A percentile compares a stretch with the other conserved stretches of the same genome.
Conservation (phyloP, 1,140 invertebrate genomes). For the Lordiphosa collinella region DNA sequence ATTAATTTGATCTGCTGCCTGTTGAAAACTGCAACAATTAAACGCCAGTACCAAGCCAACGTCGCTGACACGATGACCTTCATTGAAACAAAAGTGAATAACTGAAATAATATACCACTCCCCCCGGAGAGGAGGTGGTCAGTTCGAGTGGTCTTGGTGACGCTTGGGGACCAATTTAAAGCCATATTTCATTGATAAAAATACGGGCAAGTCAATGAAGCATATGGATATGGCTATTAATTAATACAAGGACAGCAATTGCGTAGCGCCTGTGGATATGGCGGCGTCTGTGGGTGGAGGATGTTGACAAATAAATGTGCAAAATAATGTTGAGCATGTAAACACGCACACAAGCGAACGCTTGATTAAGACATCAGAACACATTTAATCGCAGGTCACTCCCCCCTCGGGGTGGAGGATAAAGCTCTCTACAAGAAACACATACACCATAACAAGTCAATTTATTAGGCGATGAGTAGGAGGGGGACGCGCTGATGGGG, state of each 20-base stretch:
- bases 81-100: conserved; percentile 41
- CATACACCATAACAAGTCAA: conserved; percentile 34
- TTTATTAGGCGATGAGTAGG: conserved; percentile 48
- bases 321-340: neutral
- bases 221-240: conserved; percentile 28
- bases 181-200: conserved; percentile 71
- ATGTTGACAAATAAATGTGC: conserved; percentile 18
- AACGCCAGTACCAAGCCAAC: conserved; percentile 32
- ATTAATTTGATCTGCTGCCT: conserved; percentile 69
- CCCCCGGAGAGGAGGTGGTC: neutral
- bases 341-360: conserved; percentile 22
- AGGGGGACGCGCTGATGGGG: neutral
- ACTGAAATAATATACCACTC: conserved; percentile 40
- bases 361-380: conserved; percentile 55
- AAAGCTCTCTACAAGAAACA: conserved; percentile 7
- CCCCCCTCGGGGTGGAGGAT: neutral
- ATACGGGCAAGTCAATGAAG: conserved; percentile 29
- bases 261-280: neutral
- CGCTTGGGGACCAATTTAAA: conserved; percentile 54
- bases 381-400: conserved; percentile 31
- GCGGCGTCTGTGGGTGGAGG: neutral
- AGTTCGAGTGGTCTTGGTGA: conserved; percentile 6
- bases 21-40: conserved; percentile 69
- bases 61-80: conserved; percentile 58
- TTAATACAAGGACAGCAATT: conserved; percentile 58